Evolutionary conservation across 2,797 vertebrate genomes (phyloP), one percentile per base, ranked within the genome.

Genomic region (Lacerta agilis): DNA sequence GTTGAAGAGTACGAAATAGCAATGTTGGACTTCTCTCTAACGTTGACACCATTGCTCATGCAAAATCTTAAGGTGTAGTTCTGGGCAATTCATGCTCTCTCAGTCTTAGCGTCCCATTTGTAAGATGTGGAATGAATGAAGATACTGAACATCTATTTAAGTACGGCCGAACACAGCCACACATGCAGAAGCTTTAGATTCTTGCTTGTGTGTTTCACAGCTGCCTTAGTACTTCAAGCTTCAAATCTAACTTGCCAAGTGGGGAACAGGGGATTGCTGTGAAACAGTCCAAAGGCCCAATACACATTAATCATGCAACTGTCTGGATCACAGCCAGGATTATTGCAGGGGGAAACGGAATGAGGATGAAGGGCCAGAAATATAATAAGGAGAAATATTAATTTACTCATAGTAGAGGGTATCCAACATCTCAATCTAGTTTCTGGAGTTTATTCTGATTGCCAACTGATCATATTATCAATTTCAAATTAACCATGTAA

Each of bases 401-500:
- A 38, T 66, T 27, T 23, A 55, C 72, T 61, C 61, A 33, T 49
- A 79, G 25, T 29, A 8, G 25, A 69, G 17, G 33, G 17, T 36
- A 80, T 80, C 67, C 15, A n/a, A 20, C 8, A 58, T 29, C 17
- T 1, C n/a, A 66, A 25, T 11, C 45, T 64, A 66, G 4, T 75
- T 38, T 43, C 85, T 64, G 89, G 49, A 81, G 45, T 87, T 83
- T 67, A 17, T 83, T 89, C 27, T 55, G 72, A 81, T 61, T 76
- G 73, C 61, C 87, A 87, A 87, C 17, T 4, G 64, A 61, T n/a
- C n/a, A 25, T 27, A 11, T 72, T 64, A 64, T 64, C 61, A 64
- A 64, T 64, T 18, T 64, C 17, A 64, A 64, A 23, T 64, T 18
- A 64, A 64, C 20, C 17, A 64, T 64, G 61, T 64, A 49, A 67